A percentile compares a stretch with the other conserved stretches of the same genome.
These are phyloP conservation scores for Brachymystax lenok DNA, from an alignment of 2,797 vertebrate species.

Conservation along the genomic window DNA sequence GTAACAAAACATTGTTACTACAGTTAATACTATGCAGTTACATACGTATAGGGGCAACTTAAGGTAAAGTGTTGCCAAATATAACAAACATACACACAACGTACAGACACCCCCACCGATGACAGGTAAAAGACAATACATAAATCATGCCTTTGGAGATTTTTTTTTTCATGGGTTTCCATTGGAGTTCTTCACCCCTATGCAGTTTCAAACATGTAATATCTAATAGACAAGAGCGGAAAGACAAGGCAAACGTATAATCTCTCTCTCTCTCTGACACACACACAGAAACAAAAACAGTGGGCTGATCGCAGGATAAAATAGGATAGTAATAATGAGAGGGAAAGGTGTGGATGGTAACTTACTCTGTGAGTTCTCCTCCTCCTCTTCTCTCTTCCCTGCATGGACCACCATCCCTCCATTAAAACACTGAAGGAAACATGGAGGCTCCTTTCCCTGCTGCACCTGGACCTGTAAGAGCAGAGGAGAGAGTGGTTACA, in stretches of 20 bases:
- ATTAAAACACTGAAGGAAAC: slow-evolving; percentile 88
- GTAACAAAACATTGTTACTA: no score
- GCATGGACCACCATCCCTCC: slow-evolving; percentile 89
- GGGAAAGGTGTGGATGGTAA: no score
- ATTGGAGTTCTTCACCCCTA: not conserved
- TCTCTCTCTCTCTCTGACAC: not conserved
- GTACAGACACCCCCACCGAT: not conserved
- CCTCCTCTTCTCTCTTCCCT: slow-evolving; percentile 87
- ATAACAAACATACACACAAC: no score
- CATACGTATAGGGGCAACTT: no score
- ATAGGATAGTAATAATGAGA: no score
- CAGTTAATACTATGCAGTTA: no score
- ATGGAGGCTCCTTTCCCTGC: slow-evolving; percentile 88
- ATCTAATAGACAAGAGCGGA: no score
- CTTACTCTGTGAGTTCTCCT: slow-evolving; percentile 86
- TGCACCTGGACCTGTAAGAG: slow-evolving; percentile 83
- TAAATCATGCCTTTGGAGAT: not conserved
- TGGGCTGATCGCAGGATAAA: no score
- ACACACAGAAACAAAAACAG: not conserved
- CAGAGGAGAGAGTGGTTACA: not conserved
- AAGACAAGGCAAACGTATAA: no score
- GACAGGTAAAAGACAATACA: not conserved
- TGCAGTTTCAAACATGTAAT: not conserved
- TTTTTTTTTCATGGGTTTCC: not conserved
- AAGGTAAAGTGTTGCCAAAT: no score